Evolutionary conservation across 2,113 vertebrate species (phyloP).

Genomic region (Gymnocephalus cernua): DNA sequence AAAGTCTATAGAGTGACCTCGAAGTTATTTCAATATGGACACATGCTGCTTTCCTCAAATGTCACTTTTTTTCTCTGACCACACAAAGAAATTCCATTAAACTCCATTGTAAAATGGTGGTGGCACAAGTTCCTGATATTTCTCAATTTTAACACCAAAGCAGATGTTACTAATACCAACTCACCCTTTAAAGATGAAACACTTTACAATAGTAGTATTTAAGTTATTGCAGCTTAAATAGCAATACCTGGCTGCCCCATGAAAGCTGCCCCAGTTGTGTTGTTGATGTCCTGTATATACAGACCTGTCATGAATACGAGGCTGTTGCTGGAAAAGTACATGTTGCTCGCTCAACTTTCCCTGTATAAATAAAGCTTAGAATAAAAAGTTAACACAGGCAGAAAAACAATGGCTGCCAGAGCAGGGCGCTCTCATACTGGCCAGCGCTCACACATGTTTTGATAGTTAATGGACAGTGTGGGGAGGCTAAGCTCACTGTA

Average conservation of each 20-base stretch:
- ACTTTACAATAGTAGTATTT: not conserved
- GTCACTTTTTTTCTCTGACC: too few relatives aligned
- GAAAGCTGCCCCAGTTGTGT: not conserved
- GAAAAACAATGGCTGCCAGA: slow-evolving; percentile 73
- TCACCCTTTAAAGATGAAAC: not conserved
- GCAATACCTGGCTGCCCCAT: not conserved
- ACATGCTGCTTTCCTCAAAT: not conserved
- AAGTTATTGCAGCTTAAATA: not conserved
- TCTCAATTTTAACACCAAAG: not conserved
- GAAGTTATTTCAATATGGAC: not conserved
- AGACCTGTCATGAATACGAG: slow-evolving; percentile 1
- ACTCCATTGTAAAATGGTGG: too few relatives aligned
- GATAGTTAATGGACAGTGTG: slow-evolving; percentile 84
- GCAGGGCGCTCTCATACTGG: slow-evolving; percentile 68
- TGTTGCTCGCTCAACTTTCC: slow-evolving; percentile 42
- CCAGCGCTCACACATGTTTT: slow-evolving; percentile 79
- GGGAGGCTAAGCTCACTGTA: slow-evolving; percentile 79
- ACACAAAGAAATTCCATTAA: not conserved
- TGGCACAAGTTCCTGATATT: not conserved
- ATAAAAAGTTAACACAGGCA: slow-evolving; percentile 60
- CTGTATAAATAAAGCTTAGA: slow-evolving; percentile 59
- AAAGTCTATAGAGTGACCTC: not conserved
- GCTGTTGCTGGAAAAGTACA: slow-evolving; percentile 44
- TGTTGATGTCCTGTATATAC: slow-evolving; percentile 5
- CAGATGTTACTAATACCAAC: not conserved